Evolutionary conservation across 2,113 vertebrate genomes (phyloP).

Genomic region (Galbula dea): DNA sequence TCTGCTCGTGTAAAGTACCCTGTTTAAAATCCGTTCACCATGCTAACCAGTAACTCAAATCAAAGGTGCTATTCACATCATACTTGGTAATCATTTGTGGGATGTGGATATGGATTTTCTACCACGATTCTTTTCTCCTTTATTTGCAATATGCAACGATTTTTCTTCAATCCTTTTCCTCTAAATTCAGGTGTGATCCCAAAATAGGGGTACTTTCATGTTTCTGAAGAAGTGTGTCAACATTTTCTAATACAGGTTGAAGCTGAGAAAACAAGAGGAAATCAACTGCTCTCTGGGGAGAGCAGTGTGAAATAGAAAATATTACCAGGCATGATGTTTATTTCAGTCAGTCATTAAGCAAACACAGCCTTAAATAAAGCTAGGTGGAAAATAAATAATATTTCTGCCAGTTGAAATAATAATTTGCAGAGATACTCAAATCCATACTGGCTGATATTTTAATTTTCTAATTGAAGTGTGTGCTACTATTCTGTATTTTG

Average conservation of each 20-base stretch:
- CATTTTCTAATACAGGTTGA: conserved; percentile 24
- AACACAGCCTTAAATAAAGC: not conserved
- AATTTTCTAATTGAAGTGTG: not conserved
- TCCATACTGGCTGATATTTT: not conserved
- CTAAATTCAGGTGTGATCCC: conserved; percentile 4
- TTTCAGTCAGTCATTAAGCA: not conserved
- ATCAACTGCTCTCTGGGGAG: not conserved
- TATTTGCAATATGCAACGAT: conserved; percentile 13
- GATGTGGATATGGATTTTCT: conserved; percentile 12
- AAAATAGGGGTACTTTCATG: conserved; percentile 12
- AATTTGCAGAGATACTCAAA: not conserved
- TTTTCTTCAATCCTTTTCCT: conserved; percentile 15
- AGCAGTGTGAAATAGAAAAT: not conserved
- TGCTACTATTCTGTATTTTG: not conserved
- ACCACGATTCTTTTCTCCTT: not conserved
- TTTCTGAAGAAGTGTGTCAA: conserved; percentile 14
- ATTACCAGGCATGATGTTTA: not conserved
- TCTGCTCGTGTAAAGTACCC: not conserved
- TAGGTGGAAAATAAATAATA: not conserved
- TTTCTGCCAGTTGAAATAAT: not conserved
- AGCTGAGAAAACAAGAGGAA: conserved; percentile 1
- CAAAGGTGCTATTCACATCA: not conserved
- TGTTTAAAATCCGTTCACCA: not conserved
- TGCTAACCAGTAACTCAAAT: conserved; percentile 9
- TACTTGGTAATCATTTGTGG: not conserved